Conservation (phyloP, 2,113 vertebrate genomes). For the Thalassoma bifasciatum region DNA sequence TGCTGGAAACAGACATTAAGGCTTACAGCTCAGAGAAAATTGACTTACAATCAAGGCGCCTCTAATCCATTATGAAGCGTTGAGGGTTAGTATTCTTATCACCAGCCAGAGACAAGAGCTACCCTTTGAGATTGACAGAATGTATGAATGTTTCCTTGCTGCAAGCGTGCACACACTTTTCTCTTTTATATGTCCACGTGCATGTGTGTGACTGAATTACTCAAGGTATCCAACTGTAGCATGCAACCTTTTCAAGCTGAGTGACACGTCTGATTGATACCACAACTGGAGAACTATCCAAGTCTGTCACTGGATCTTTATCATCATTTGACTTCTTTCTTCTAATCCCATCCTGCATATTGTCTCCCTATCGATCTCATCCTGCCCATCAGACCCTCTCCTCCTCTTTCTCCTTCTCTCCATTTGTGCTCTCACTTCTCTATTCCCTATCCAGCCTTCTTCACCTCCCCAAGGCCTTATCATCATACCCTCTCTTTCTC, state of each 20-base stretch:
- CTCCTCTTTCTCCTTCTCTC: conserved; percentile 18
- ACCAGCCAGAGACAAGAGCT: conserved; percentile 22
- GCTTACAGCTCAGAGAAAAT: conserved; percentile 68
- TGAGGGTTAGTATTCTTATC: conserved; percentile 60
- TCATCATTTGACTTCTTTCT: conserved; percentile 17
- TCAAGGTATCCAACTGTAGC: conserved; percentile 35
- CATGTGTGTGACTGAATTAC: conserved; percentile 37
- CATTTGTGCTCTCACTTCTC: conserved; percentile 17
- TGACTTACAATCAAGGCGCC: conserved; percentile 64
- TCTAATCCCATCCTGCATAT: conserved; percentile 13
- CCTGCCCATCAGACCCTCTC: conserved; percentile 19
- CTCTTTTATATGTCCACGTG: conserved; percentile 6
- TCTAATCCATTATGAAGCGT: conserved; percentile 65
- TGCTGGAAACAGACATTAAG: conserved; percentile 71
- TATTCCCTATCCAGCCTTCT: conserved; percentile 16
- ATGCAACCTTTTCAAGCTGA: conserved; percentile 62
- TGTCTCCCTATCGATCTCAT: conserved; percentile 46
- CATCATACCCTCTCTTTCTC: conserved; percentile 27
- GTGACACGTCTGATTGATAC: conserved; percentile 51
- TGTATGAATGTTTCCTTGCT: conserved; percentile 16
- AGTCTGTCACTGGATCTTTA: conserved; percentile 19
- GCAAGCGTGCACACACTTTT: background rate
- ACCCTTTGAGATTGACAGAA: conserved; percentile 43
- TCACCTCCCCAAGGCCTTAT: conserved; percentile 27
- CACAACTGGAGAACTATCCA: conserved; percentile 32